Conservation (phyloP, 2,888 invertebrate species). For the Drosophila helvetica region DNA sequence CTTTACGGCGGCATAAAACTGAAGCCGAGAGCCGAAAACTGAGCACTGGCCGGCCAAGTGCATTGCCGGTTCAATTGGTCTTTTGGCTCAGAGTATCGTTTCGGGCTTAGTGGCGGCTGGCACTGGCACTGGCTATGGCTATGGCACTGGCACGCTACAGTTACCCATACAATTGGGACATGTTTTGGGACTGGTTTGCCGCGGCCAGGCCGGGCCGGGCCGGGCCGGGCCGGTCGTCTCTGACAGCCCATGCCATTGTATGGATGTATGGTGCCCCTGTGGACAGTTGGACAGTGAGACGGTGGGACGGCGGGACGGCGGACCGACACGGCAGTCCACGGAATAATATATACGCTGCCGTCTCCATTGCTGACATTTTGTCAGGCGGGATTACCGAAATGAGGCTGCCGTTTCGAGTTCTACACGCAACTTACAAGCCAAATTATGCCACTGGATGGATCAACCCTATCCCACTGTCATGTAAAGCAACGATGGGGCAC, state of each 20-base stretch:
- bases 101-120: not conserved
- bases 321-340: conserved; percentile 10
- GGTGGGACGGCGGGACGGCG: not conserved
- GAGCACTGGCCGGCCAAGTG: not conserved
- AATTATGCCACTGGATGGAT: conserved; percentile 15
- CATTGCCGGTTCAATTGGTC: conserved; percentile 20
- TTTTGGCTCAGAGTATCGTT: not conserved
- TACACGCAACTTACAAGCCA: conserved; percentile 21
- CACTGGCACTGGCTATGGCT: too few species aligned
- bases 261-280: not conserved
- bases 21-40: not conserved
- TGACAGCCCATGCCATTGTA: not conserved
- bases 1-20: conserved; percentile 1
- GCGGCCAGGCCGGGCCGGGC: conserved; percentile 1
- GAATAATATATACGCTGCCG: conserved; percentile 33
- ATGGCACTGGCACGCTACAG: conserved; percentile 1
- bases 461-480: not conserved
- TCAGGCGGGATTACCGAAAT: conserved; percentile 36
- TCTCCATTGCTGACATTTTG: conserved; percentile 41
- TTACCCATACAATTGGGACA: conserved; percentile 35
- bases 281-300: not conserved
- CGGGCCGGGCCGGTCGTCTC: not conserved
- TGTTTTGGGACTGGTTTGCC: conserved; percentile 26
- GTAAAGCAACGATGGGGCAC: not conserved
- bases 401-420: conserved; percentile 34